Percentiles rank a stretch among this genome's conserved stretches.
phyloP scores from a whole-genome alignment of 2,888 invertebrate genomes.

The Drosophila cracens region DNA sequence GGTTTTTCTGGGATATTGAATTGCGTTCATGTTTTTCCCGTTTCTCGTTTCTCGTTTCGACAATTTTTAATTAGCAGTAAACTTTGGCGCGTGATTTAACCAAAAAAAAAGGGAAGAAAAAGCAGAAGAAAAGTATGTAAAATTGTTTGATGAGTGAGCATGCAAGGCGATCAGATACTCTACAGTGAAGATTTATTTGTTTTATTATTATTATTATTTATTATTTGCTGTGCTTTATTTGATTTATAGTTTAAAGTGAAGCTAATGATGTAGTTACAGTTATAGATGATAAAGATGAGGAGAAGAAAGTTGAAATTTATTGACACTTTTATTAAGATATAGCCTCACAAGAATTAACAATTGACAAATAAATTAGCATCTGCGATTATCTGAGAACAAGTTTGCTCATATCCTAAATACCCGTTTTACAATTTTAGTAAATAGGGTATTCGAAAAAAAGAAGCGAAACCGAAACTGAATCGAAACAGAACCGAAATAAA shows the following conservation, averaged over 20 bases:
- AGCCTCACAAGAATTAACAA: too few relatives aligned
- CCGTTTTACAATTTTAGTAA: slow-evolving; percentile 5
- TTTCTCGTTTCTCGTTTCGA: slow-evolving; percentile 65
- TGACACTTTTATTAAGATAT: too few relatives aligned
- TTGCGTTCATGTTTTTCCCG: slow-evolving; percentile 72
- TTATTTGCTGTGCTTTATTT: too few relatives aligned
- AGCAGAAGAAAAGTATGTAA: slow-evolving; percentile 1
- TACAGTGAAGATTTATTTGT: background rate
- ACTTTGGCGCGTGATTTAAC: slow-evolving; percentile 69
- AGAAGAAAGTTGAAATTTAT: too few relatives aligned
- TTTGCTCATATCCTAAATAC: background rate
- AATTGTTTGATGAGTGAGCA: background rate
- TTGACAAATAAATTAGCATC: too few relatives aligned
- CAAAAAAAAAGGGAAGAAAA: slow-evolving; percentile 19
- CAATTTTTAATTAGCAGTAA: slow-evolving; percentile 84
- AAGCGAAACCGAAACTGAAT: slow-evolving; percentile 36
- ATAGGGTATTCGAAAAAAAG: slow-evolving; percentile 40
- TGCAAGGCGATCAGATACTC: background rate
- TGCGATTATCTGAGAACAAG: too few relatives aligned
- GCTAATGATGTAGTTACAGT: too few relatives aligned
- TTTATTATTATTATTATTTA: background rate
- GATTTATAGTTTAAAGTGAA: too few relatives aligned
- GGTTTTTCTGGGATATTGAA: slow-evolving; percentile 57
- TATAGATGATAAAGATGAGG: too few relatives aligned
- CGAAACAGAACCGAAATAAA: slow-evolving; percentile 61